Evolutionary conservation across 2,113 vertebrate species (phyloP), one percentile per base, ranked within the genome.

Genomic region (Pyxicephalus adspersus): DNA sequence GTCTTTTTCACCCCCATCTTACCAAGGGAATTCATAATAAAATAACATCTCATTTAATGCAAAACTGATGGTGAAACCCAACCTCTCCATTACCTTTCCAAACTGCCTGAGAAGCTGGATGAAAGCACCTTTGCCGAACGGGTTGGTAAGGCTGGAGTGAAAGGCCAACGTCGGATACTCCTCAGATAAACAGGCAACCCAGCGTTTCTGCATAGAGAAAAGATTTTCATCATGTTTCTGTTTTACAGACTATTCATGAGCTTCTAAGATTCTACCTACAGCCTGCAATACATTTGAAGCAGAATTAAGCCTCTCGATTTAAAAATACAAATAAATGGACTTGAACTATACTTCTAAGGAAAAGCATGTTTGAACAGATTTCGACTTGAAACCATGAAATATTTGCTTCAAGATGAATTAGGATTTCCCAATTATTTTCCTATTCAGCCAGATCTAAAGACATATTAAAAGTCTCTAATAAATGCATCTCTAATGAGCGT

Each of bases 81-180:
- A 19, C 13, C 11, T 22, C n/a, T 60, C 3, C 13, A 26, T n/a
- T 93, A 99, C 98, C 96, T 99, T 99, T 85, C 98, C 96, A 92
- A 99, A 99, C 89, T 99, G 98, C 81, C 98, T 89, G 0, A 99
- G 89, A 45, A 99, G 96, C 87, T 99, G 97, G 83, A 99, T 99
- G 84, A 99, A 96, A 0, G 96, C 96, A 79, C 98, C 98, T 87
- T 99, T 99, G 64, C 98, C 98, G 58, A 99, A 99, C 0, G 98
- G 95, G 86, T 98, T 98, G 18, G 98, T 98, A 81, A 99, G 95
- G 88, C 98, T 99, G 72, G 98, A 96, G 0, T 99, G 98, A 87
- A 99, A 99, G 64, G 97, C 97, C 6, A 99, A 91, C 0, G 97
- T 98, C 4, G 98, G 98, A 71, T 96, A 95, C 61, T 99, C 96